Evolutionary conservation across 2,888 invertebrate species (phyloP).

Genomic region (Meteorus colon): DNA sequence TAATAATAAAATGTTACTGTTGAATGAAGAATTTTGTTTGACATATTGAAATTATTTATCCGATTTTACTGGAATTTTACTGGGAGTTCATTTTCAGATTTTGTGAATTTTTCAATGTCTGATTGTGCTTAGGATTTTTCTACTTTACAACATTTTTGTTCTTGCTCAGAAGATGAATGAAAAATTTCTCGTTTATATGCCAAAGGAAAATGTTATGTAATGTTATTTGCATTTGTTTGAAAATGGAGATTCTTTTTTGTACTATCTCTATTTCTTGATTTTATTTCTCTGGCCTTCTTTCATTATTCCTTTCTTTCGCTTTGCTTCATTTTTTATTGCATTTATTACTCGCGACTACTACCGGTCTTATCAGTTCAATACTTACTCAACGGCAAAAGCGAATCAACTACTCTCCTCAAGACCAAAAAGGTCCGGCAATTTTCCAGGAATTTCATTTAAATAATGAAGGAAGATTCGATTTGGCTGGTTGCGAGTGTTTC

Average conservation of each 20-base stretch:
- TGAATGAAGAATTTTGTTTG: neutral
- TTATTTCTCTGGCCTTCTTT: neutral
- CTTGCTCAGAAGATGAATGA: neutral
- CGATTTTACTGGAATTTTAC: neutral
- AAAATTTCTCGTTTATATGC: neutral
- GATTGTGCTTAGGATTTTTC: constrained; percentile 13
- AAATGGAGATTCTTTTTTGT: constrained; percentile 25
- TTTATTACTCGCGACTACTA: neutral
- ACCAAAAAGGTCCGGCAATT: constrained; percentile 31
- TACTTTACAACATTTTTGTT: neutral
- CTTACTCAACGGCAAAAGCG: constrained; percentile 20
- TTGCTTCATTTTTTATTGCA: neutral
- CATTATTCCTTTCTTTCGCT: constrained; percentile 5
- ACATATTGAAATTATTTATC: neutral
- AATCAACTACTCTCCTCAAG: constrained; percentile 26
- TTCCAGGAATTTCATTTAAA: constrained; percentile 45
- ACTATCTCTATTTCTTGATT: constrained; percentile 9
- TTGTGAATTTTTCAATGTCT: constrained; percentile 7
- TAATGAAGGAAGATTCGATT: constrained; percentile 44
- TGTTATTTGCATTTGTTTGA: constrained; percentile 3
- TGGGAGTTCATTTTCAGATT: neutral
- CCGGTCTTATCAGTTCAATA: constrained; percentile 20
- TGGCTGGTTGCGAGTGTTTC: constrained; percentile 39
- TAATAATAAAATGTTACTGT: neutral
- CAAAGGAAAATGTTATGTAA: neutral